These are phyloP conservation scores for Albula goreensis DNA, from an alignment of 2,113 vertebrate species.

Conservation along the genomic window DNA sequence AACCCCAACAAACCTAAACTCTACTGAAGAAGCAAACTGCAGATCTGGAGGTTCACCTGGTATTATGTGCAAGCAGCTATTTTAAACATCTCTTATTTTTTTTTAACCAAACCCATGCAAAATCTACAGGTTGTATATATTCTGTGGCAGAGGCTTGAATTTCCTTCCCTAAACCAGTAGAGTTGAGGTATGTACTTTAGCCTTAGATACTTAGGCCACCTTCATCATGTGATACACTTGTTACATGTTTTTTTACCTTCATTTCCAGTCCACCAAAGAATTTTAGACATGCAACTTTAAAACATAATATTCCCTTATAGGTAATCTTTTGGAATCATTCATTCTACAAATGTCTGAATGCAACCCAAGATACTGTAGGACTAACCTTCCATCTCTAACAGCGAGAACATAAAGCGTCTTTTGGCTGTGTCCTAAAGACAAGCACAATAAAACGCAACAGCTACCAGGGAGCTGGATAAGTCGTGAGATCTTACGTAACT, in stretches of 20 bases:
- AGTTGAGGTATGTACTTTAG: constrained; percentile 97
- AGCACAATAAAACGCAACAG: constrained; percentile 86
- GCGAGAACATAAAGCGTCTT: constrained; percentile 79
- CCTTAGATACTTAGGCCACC: constrained; percentile 91
- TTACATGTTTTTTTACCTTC: constrained; percentile 71
- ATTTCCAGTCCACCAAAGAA: constrained; percentile 91
- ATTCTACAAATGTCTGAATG: constrained; percentile 84
- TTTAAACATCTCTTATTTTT: constrained; percentile 86
- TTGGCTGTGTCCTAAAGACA: constrained; percentile 86
- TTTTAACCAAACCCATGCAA: constrained; percentile 97
- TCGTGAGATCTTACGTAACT: constrained; percentile 92
- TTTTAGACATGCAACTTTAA: constrained; percentile 86
- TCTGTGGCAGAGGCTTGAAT: constrained; percentile 96
- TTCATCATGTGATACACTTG: constrained; percentile 75
- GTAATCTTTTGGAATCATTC: constrained; percentile 78
- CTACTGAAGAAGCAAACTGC: constrained; percentile 98
- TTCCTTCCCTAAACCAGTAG: constrained; percentile 86
- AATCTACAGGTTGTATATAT: constrained; percentile 99
- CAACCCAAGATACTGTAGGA: constrained; percentile 78
- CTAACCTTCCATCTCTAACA: constrained; percentile 76
- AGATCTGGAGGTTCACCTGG: constrained; percentile 99
- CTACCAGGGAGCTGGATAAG: constrained; percentile 87
- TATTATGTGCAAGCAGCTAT: constrained; percentile 99
- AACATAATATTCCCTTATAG: constrained; percentile 87
- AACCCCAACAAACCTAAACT: constrained; percentile 99